Percentiles rank a stretch among this genome's conserved stretches.
Evolutionary conservation across 2,888 invertebrate genomes (phyloP).

Genomic region (Eustalomyia histrio): DNA sequence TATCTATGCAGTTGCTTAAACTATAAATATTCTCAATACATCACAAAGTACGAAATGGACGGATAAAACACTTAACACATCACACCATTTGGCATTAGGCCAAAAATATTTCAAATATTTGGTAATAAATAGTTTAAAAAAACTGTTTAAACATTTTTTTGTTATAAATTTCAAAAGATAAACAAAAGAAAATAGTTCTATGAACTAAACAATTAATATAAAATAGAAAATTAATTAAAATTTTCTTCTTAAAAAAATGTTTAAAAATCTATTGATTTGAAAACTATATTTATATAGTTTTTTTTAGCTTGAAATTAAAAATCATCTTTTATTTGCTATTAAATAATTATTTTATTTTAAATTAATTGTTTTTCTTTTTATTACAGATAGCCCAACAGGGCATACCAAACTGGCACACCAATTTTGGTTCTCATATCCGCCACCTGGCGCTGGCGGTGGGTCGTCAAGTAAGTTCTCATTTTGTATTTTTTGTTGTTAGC

Average conservation of each 20-base stretch:
- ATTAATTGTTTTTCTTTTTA: slow-evolving; percentile 29
- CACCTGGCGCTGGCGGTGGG: slow-evolving; percentile 86
- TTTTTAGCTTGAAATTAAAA: no score
- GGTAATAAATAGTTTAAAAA: not conserved
- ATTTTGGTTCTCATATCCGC: slow-evolving; percentile 92
- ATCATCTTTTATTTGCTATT: no score
- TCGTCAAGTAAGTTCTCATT: slow-evolving; percentile 81
- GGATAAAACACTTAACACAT: slow-evolving; percentile 20
- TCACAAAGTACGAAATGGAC: slow-evolving; percentile 22
- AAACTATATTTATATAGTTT: no score
- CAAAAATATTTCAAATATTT: slow-evolving; percentile 15
- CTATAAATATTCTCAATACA: slow-evolving; percentile 3
- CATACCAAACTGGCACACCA: slow-evolving; percentile 89
- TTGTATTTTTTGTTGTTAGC: not conserved
- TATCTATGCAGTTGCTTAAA: slow-evolving; percentile 9
- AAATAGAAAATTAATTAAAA: not conserved
- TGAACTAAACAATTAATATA: not conserved
- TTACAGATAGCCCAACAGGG: slow-evolving; percentile 78
- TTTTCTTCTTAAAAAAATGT: not conserved
- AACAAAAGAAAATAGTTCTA: not conserved
- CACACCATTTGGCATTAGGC: slow-evolving; percentile 52
- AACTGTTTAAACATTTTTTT: not conserved
- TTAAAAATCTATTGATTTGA: not conserved
- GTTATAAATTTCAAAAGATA: not conserved
- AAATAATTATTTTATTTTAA: not conserved